phyloP scores from a whole-genome alignment of 1,140 invertebrate genomes.

The Ceratitis capitata region DNA sequence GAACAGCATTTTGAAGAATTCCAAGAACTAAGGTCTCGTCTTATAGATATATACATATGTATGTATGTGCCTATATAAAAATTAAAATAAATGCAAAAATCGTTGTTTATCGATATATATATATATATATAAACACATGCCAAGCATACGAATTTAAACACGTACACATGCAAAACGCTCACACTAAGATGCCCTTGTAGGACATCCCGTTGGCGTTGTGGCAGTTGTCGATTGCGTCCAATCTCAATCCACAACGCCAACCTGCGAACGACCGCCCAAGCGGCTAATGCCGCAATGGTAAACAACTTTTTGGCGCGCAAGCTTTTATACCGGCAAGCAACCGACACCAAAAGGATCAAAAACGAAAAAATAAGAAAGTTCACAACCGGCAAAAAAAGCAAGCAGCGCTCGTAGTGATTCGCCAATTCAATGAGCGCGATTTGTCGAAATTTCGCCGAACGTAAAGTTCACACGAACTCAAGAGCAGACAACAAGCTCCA shows the following conservation, averaged over 20 bases:
- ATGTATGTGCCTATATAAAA: no score
- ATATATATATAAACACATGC: background rate
- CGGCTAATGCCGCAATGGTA: constrained; percentile 50
- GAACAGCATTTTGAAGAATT: no score
- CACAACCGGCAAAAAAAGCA: background rate
- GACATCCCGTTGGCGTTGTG: background rate
- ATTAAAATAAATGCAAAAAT: background rate
- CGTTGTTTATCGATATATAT: background rate
- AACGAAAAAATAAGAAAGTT: constrained; percentile 30
- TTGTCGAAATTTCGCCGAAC: background rate
- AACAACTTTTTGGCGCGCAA: constrained; percentile 60
- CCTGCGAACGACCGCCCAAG: constrained; percentile 43
- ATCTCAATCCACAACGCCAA: background rate
- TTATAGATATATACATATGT: background rate
- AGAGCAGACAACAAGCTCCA: background rate
- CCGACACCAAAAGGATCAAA: constrained; percentile 18
- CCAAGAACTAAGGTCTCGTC: no score
- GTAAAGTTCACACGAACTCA: background rate
- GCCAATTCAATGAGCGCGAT: background rate
- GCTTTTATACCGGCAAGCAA: constrained; percentile 57
- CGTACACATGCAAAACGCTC: background rate
- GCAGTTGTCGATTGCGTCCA: background rate
- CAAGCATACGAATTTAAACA: background rate
- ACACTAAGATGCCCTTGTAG: background rate
- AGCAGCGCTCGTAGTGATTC: background rate